Conservation (phyloP, 2,888 invertebrate genomes). For the Drosophila meridionalis region DNA sequence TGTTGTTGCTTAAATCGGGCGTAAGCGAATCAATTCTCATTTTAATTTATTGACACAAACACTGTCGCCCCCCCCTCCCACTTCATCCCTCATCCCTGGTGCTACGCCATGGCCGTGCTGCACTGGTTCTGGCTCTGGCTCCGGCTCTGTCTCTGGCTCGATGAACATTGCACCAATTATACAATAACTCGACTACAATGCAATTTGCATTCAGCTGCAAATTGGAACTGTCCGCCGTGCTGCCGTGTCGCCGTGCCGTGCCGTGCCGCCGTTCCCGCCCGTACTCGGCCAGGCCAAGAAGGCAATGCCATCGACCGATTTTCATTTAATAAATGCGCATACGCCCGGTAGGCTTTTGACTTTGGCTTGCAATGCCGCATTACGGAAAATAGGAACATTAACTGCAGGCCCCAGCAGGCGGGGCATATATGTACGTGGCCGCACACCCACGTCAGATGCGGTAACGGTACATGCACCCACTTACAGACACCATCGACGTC, state of each 20-base stretch:
- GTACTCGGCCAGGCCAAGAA: constrained; percentile 37
- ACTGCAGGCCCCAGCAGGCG: constrained; percentile 59
- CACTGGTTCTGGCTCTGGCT: background rate
- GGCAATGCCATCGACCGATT: constrained; percentile 46
- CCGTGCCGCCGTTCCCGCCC: background rate
- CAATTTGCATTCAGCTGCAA: constrained; percentile 78
- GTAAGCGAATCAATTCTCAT: constrained; percentile 80
- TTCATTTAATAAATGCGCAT: constrained; percentile 77
- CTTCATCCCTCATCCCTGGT: background rate
- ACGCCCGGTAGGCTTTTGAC: constrained; percentile 57
- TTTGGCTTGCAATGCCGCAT: constrained; percentile 27
- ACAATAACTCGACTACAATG: constrained; percentile 79
- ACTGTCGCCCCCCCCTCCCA: constrained; percentile 27
- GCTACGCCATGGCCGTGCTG: background rate
- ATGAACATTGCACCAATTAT: constrained; percentile 74
- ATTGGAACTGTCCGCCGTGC: constrained; percentile 59
- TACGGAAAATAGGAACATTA: constrained; percentile 64
- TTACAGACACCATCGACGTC: constrained; percentile 32
- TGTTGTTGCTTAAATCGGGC: constrained; percentile 80
- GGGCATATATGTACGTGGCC: background rate
- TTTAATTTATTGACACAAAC: constrained; percentile 79
- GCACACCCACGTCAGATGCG: constrained; percentile 17
- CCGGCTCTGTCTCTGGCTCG: constrained; percentile 2
- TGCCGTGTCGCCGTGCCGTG: constrained; percentile 1
- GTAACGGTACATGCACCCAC: constrained; percentile 46